Base-by-base conservation (phyloP, 1,140 invertebrate species). In the Stegodyphus dumicola region DNA sequence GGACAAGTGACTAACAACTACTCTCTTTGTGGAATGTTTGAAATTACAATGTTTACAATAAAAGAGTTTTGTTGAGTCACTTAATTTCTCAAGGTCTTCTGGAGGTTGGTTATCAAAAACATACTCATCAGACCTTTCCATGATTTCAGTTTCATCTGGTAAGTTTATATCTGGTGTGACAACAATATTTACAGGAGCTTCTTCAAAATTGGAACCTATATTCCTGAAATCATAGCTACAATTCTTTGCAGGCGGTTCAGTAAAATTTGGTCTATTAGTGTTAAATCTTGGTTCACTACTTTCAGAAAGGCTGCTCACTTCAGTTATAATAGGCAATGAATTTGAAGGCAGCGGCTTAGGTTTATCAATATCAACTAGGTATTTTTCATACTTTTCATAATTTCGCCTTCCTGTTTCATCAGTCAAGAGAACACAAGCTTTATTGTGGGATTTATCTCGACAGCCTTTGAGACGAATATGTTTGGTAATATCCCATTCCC, bases 401-500 rank as follows among this genome's bases (percentile, higher is more conserved):
- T 98, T 97, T 84, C 95, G 92, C 86, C 95, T 92, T 9, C 96
- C 96, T 65, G 96, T 96, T 91, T 97, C 96, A 90, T 97, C 95
- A 73, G 96, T 97, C 93, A 97, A 95, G 85, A 97, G 91, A 74
- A 97, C 95, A 90, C 94, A 94, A n/a, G 92, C 91, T 52, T 90
- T 89, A 65, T 95, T 94, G 90, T 97, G 95, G 64, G 93, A 93
- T 78, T 93, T 93, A 92, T 97, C 96, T 80, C 95, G 92, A 15
- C 94, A 94, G 6, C 87, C 87, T 92, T 96, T 97, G 88, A 97
- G 91, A 89, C 95, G 94, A 81, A 98, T 98, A 90, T 98, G 97
- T 91, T 98, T 98, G 66, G 96, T 97, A 85, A 99, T 97, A 91
- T 97, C 96, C 96, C 96, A 98, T 87, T 96, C 93, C 96, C 96